Percentiles rank a stretch among this genome's conserved stretches.
Evolutionary conservation across 2,888 invertebrate genomes (phyloP).

Genomic region (Caenorhabditis becei): DNA sequence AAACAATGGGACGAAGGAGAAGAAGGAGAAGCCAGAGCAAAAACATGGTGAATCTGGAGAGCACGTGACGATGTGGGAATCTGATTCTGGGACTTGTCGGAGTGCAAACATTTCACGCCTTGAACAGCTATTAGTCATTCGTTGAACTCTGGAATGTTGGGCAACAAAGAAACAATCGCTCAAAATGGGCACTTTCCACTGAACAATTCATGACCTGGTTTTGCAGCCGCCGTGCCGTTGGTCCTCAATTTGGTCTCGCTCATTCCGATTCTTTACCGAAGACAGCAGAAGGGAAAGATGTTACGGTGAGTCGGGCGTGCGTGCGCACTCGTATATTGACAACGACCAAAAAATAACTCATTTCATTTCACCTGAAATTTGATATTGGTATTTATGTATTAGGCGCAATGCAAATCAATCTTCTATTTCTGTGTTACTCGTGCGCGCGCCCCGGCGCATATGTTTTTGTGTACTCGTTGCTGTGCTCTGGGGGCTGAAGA

Average conservation of each 20-base stretch:
- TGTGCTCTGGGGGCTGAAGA: conserved; percentile 10
- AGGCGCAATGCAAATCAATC: conserved; percentile 46
- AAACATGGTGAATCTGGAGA: background rate
- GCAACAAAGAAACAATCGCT: conserved; percentile 15
- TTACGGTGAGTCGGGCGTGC: conserved; percentile 18
- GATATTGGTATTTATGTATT: conserved; percentile 57
- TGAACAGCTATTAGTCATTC: background rate
- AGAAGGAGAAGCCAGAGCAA: background rate
- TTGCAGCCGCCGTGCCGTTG: conserved; percentile 68
- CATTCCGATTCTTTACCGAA: conserved; percentile 55
- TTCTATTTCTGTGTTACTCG: conserved; percentile 44
- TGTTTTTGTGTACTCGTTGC: conserved; percentile 49
- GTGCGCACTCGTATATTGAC: background rate
- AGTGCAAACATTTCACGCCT: no score
- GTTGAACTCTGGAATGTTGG: background rate
- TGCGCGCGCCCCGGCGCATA: conserved; percentile 2
- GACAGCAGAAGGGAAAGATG: conserved; percentile 37
- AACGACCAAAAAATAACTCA: conserved; percentile 50
- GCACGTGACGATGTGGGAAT: background rate
- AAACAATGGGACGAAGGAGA: background rate
- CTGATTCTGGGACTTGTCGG: no score
- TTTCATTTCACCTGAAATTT: conserved; percentile 47
- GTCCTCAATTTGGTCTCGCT: conserved; percentile 70
- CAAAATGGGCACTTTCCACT: conserved; percentile 23
- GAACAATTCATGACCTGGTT: conserved; percentile 41